Conservation (phyloP, 2,113 vertebrate genomes). For the Paramormyrops kingsleyae region DNA sequence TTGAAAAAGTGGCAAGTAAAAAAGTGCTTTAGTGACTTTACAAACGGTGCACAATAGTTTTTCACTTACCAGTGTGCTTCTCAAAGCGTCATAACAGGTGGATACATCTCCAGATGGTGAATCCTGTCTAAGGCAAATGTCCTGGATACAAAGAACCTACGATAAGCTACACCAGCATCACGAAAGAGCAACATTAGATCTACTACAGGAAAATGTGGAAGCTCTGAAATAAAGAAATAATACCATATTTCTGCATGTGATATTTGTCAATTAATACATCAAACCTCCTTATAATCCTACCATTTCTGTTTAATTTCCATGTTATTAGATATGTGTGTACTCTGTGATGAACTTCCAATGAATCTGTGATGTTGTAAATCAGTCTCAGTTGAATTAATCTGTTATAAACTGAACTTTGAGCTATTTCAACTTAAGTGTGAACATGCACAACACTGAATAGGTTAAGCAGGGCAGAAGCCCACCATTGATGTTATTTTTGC, state of each 20-base stretch:
- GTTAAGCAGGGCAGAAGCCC: neutral
- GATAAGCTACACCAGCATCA: neutral
- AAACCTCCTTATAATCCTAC: neutral
- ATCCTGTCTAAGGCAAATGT: neutral
- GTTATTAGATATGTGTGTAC: neutral
- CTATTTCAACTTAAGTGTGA: no score
- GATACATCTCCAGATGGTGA: neutral
- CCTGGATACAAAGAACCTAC: neutral
- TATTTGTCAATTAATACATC: neutral
- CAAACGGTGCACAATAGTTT: no score
- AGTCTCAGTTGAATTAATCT: no score
- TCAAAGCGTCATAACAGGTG: neutral
- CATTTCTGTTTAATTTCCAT: neutral
- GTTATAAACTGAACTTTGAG: neutral
- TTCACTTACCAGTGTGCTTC: neutral
- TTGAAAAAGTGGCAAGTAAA: no score
- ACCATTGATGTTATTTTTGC: neutral
- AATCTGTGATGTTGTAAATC: neutral
- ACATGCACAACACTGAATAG: neutral
- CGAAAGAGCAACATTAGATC: neutral
- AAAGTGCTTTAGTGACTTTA: no score
- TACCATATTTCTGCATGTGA: neutral
- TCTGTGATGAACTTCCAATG: neutral
- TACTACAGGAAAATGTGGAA: neutral
- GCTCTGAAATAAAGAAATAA: neutral